phyloP scores from a whole-genome alignment of 2,113 vertebrate genomes.

The Eptesicus fuscus region DNA sequence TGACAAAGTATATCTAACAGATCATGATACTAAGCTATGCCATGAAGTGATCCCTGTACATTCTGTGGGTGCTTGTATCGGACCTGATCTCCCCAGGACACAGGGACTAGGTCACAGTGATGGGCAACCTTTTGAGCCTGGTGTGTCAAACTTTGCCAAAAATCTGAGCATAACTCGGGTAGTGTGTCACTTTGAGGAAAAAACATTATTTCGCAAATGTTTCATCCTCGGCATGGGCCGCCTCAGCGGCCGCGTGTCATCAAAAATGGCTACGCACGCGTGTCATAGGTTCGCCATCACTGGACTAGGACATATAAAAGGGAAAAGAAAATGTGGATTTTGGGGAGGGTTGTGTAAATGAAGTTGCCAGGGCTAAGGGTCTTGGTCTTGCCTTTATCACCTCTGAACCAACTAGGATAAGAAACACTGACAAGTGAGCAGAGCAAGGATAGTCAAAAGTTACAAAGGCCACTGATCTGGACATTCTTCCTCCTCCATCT shows the following conservation, averaged over 20 bases:
- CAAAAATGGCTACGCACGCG: no score
- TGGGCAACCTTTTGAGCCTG: no score
- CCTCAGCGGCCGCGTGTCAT: no score
- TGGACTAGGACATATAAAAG: not conserved
- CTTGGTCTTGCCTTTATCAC: not conserved
- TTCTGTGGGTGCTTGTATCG: not conserved
- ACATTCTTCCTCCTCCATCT: not conserved
- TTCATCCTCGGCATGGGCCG: no score
- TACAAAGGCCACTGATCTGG: not conserved
- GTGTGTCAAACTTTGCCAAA: no score
- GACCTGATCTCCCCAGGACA: not conserved
- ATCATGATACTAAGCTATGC: not conserved
- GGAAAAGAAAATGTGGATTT: not conserved
- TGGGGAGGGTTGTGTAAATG: not conserved
- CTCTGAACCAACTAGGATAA: not conserved
- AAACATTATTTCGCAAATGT: no score
- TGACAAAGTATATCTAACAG: not conserved
- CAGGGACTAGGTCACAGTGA: not conserved
- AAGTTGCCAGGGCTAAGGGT: not conserved
- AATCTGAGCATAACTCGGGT: no score
- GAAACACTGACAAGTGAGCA: not conserved
- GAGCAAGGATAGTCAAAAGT: not conserved
- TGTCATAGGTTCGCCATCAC: no score
- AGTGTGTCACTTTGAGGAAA: no score
- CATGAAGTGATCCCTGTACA: not conserved